Conservation (phyloP, 2,797 vertebrate species). For the Tenualosa ilisha region DNA sequence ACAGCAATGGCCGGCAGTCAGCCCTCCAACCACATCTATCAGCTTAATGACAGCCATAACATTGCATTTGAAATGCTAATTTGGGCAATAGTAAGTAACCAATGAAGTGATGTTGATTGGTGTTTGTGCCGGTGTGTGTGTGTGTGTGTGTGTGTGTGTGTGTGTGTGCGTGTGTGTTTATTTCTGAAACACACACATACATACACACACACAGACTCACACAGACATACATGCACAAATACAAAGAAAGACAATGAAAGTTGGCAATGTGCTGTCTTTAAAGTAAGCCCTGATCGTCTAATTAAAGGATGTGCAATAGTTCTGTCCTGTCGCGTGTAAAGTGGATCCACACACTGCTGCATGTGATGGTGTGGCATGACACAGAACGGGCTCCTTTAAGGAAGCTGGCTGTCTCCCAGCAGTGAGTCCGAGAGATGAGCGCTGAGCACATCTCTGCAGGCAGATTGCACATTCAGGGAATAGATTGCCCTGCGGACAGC, state of each 20-base stretch:
- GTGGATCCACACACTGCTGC: background rate
- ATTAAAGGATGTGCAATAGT: background rate
- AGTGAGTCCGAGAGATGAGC: conserved; percentile 64
- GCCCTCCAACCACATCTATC: background rate
- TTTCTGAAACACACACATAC: background rate
- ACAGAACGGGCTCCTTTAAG: background rate
- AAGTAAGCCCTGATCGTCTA: background rate
- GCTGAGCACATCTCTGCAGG: conserved; percentile 67
- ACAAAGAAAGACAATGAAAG: background rate
- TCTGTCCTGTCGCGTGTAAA: background rate
- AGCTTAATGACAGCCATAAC: conserved; percentile 8
- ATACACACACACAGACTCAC: background rate
- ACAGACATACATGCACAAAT: background rate
- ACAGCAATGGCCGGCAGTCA: conserved; percentile 3
- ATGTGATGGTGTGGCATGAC: background rate
- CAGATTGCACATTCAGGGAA: conserved; percentile 71
- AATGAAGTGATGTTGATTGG: conserved; percentile 4
- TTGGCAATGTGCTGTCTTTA: background rate
- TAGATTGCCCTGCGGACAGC: conserved; percentile 65
- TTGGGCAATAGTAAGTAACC: background rate
- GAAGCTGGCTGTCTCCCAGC: conserved; percentile 1
- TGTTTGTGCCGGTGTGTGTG: background rate
- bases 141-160: background rate
- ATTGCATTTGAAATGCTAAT: conserved; percentile 3
- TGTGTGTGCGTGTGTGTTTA: background rate